Evolutionary conservation across 2,797 vertebrate genomes (phyloP).

Genomic region (Gobionotothen gibberifrons): DNA sequence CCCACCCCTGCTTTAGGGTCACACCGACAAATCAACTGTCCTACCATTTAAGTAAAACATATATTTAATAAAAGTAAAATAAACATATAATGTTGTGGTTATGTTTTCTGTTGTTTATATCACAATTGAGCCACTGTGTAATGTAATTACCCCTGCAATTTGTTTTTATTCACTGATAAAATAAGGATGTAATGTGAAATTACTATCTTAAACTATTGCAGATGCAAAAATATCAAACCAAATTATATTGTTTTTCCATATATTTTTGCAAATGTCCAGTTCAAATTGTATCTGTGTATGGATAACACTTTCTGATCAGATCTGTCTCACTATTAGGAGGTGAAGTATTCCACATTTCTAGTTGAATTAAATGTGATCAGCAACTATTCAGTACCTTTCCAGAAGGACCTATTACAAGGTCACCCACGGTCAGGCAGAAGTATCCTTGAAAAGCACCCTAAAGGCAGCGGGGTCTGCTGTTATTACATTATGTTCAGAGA

Average conservation of each 20-base stretch:
- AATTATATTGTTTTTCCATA: background rate
- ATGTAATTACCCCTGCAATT: background rate
- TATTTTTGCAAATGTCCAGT: background rate
- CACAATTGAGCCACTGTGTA: background rate
- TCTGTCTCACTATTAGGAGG: background rate
- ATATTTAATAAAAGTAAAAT: background rate
- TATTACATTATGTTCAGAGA: constrained; percentile 2
- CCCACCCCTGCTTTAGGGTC: too few species aligned
- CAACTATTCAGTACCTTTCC: background rate
- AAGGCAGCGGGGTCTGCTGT: background rate
- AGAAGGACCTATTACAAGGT: background rate
- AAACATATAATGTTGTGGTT: background rate
- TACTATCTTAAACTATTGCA: background rate
- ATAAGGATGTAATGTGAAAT: background rate
- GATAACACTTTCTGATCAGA: background rate
- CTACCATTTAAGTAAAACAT: constrained; percentile 10
- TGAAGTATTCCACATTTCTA: too few species aligned
- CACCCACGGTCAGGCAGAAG: background rate
- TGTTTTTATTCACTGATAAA: background rate
- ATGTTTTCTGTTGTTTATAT: background rate
- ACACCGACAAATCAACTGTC: constrained; percentile 14
- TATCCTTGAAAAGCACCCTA: background rate
- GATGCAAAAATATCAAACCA: background rate
- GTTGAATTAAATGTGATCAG: background rate
- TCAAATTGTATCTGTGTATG: background rate